Base-by-base conservation (phyloP, 2,888 invertebrate species). In the Eupithecia subumbrata region DNA sequence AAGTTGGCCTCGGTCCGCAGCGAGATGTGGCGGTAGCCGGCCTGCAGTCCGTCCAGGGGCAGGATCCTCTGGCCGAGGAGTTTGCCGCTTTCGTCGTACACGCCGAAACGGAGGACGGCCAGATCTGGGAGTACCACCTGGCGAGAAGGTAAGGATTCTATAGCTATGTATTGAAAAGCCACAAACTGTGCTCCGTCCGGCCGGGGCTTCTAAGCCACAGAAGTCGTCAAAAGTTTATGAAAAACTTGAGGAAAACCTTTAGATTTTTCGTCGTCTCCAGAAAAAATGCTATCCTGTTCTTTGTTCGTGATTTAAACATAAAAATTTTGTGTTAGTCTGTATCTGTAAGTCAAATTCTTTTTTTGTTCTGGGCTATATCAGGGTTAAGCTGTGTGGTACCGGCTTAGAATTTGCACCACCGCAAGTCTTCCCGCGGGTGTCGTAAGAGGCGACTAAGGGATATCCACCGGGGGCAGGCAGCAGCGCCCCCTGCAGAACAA, bases 1-100 rank as follows among this genome's bases (percentile, higher is more conserved):
- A 99, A 99, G 95, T 99, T 99, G 75, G 99, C 99, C 90, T 99
- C 99, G 0, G 99, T 99, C 78, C 99, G 94, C 34, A 99, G 95
- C 0, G 99, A 98, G 85, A 99, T 99, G 92, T 99, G 99, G 0
- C 99, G 96, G 94, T 99, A 99, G 67, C 99, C 99, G 0, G 99
- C 98, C 94, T 99, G 99, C 75, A 99, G 95, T 63, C 99, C 99
- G 91, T 99, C 99, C 79, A 99, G 94, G 0, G 99, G 99, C 77
- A 99, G 96, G 86, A 99, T 99, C 74, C 99, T 96, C 91, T 99
- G 99, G 0, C 99, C 99, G 43, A 99, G 96, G 81, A 99, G 96
- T 87, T 98, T 98, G 81, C 99, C 98, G 88, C 97, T 99, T 93
- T 99, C 99, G 91, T 99, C 99, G 95, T 99, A 99, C 8, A 99